Base-by-base conservation (phyloP, 2,888 invertebrate genomes). In the Diarsia rubi region DNA sequence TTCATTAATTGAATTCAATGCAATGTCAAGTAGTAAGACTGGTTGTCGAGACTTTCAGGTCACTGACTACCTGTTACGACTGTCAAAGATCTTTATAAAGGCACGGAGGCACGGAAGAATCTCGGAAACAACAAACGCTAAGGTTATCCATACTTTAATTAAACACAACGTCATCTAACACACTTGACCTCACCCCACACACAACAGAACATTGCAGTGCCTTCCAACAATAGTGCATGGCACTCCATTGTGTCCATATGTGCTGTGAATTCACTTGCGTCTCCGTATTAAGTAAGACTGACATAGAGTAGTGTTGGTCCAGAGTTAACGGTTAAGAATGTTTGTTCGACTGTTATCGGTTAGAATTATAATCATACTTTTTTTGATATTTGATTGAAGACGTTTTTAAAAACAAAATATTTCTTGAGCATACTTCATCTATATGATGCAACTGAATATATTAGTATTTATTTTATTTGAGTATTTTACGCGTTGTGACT, bases 231-330 rank as follows among this genome's bases (percentile, higher is more conserved):
- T 80, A 31, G 71, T 44, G 68, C 82, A 11, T 66, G 74, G 73
- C 74, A 73, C 85, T 78, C 86, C 44, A 88, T 89, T 89, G 89
- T 89, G 85, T 73, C 79, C 89, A 89, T 88, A 89, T 89, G 89
- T 60, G 85, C 84, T 14, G n/a, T 44, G 49, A 60, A 63, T 79
- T 73, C 62, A 73, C 75, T 71, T 62, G 75, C 65, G 57, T 75
- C 69, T 69, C 57, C 4, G 16, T 67, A 57, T 66, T 70, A 68
- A 73, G 74, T 63, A 59, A 1, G 11, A 47, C 0, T 16, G 0
- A 42, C 65, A 75, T 31, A 70, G 83, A 79, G 69, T 72, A 79
- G 37, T 9, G 9, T 37, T 24, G 31, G 2, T 3, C 11, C 24
- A 67, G 12, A 52, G 27, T n/a, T 4, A 0, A 14, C 45, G 19